Percentiles rank a stretch among this genome's conserved stretches.
phyloP scores from a whole-genome alignment of 2,888 invertebrate genomes.

The Serrognathus titanus region DNA sequence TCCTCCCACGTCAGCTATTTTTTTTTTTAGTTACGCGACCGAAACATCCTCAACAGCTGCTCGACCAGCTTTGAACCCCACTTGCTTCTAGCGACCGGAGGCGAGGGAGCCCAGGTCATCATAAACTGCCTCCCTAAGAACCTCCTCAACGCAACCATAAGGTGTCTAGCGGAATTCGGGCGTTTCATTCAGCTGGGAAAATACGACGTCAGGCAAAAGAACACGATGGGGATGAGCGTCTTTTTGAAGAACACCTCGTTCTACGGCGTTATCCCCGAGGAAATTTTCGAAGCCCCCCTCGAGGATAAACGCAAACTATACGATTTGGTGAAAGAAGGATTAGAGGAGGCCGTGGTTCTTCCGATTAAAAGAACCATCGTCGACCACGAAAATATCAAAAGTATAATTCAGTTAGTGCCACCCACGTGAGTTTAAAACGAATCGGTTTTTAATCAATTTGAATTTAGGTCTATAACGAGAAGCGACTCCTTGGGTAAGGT shows the following conservation, averaged over 20 bases:
- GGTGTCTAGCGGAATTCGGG: conserved; percentile 60
- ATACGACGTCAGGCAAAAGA: conserved; percentile 71
- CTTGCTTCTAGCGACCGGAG: conserved; percentile 75
- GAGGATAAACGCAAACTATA: conserved; percentile 57
- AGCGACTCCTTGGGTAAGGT: conserved; percentile 39
- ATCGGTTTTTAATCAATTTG: background rate
- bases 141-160: conserved; percentile 69
- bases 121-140: conserved; percentile 89
- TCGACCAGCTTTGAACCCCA: conserved; percentile 80
- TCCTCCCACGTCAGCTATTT: too few relatives aligned
- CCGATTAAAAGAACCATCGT: conserved; percentile 67
- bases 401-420: conserved; percentile 56
- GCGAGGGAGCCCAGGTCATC: conserved; percentile 86
- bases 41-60: conserved; percentile 38
- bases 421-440: background rate
- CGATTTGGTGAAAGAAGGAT: conserved; percentile 59
- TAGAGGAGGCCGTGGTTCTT: conserved; percentile 61
- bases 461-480: conserved; percentile 33
- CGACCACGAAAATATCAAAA: conserved; percentile 60
- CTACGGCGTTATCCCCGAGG: conserved; percentile 73
- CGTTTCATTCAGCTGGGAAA: conserved; percentile 84
- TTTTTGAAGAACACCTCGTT: conserved; percentile 78
- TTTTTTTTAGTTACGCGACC: conserved; percentile 37
- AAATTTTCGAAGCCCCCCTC: conserved; percentile 54
- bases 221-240: conserved; percentile 64